phyloP scores from a whole-genome alignment of 1,140 invertebrate species.

The Pogonomyrmex barbatus region DNA sequence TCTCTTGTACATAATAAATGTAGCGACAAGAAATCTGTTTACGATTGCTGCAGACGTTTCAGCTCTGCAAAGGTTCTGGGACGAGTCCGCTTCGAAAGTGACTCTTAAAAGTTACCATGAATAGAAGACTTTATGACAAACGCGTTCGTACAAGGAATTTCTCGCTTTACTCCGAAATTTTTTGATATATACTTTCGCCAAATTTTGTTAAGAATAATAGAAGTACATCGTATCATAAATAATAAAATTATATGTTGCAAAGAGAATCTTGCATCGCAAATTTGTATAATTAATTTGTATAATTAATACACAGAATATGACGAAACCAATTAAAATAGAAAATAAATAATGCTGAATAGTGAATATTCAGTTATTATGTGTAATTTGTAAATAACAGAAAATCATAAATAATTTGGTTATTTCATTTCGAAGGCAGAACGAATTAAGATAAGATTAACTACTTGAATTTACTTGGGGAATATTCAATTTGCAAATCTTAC shows the following conservation, averaged over 20 bases:
- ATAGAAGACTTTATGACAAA: slow-evolving; percentile 54
- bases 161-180: slow-evolving; percentile 12
- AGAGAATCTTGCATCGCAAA: neutral
- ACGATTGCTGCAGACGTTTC: slow-evolving; percentile 40
- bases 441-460: slow-evolving; percentile 10
- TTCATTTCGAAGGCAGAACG: slow-evolving; percentile 15
- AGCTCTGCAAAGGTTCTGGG: slow-evolving; percentile 12
- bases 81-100: slow-evolving; percentile 35
- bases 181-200: neutral
- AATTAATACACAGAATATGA: neutral
- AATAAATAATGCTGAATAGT: neutral
- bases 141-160: slow-evolving; percentile 16
- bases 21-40: slow-evolving; percentile 51
- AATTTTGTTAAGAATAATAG: neutral
- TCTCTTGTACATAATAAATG: slow-evolving; percentile 51
- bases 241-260: neutral
- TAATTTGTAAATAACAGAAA: neutral
- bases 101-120: slow-evolving; percentile 48
- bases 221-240: neutral
- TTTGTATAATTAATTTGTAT: neutral
- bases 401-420: slow-evolving; percentile 4
- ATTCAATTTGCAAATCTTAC: slow-evolving; percentile 43
- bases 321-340: neutral
- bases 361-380: neutral
- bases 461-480: slow-evolving; percentile 28